Evolutionary conservation across 2,113 vertebrate genomes (phyloP).

Genomic region (Panthera leo): DNA sequence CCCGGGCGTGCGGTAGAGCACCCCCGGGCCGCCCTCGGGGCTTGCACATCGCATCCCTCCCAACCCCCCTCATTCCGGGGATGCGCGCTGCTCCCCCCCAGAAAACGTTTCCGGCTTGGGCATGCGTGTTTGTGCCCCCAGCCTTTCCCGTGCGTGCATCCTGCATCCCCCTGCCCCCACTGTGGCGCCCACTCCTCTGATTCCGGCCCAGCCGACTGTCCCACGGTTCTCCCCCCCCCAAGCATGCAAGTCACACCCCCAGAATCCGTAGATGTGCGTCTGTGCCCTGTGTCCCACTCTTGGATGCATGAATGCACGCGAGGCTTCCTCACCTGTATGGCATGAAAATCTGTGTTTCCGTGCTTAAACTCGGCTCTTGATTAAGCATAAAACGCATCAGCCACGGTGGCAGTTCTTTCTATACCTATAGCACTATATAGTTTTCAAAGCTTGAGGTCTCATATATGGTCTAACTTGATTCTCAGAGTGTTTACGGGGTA

Average conservation of each 20-base stretch:
- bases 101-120: constrained; percentile 75
- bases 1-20: neutral
- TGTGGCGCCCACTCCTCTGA: constrained; percentile 56
- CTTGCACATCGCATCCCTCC: constrained; percentile 60
- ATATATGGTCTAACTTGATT: neutral
- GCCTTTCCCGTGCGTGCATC: constrained; percentile 35
- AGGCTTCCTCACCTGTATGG: constrained; percentile 56
- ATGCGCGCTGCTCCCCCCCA: constrained; percentile 60
- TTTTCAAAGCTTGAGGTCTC: neutral
- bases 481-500: neutral
- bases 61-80: constrained; percentile 55
- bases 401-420: neutral
- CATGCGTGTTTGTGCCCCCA: constrained; percentile 75
- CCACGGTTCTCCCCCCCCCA: neutral
- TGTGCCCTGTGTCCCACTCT: constrained; percentile 8
- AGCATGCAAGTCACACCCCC: constrained; percentile 70
- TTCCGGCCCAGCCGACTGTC: constrained; percentile 25
- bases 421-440: neutral
- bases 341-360: constrained; percentile 23
- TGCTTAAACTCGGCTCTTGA: constrained; percentile 36
- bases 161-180: constrained; percentile 57
- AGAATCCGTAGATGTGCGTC: constrained; percentile 9
- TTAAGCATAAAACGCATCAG: neutral
- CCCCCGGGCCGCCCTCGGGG: constrained; percentile 47
- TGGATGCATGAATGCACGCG: constrained; percentile 15